phyloP scores from a whole-genome alignment of 1,140 invertebrate genomes.

The Watersipora subatra region DNA sequence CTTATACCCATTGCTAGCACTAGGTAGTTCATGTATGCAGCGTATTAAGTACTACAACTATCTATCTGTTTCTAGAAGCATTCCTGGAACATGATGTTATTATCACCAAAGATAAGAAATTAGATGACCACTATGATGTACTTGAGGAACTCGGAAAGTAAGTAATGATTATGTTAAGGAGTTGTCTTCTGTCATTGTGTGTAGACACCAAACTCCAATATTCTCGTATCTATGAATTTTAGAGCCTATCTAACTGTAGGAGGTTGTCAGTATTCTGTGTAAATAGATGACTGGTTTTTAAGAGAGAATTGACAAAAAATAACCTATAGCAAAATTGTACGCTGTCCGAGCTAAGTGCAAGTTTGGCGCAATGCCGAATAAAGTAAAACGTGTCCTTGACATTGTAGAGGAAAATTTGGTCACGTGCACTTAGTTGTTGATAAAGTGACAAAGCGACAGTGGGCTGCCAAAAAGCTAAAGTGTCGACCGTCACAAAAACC shows the following conservation, averaged over 20 bases:
- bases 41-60: no score
- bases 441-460: conserved; percentile 79
- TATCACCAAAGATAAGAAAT: conserved; percentile 14
- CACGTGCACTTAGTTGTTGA: conserved; percentile 92
- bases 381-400: background rate
- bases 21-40: no score
- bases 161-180: no score
- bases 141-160: conserved; percentile 39
- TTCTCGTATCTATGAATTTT: no score
- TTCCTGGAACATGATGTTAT: background rate
- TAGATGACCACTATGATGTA: conserved; percentile 32
- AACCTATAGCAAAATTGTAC: no score
- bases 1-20: no score
- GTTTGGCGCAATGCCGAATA: background rate
- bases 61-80: background rate
- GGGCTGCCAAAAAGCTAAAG: conserved; percentile 96
- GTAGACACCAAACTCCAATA: background rate
- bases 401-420: conserved; percentile 73
- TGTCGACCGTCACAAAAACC: conserved; percentile 67
- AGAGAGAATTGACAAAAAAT: no score
- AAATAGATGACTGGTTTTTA: no score
- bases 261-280: no score
- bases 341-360: no score
- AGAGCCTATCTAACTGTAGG: no score
- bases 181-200: background rate